Evolutionary conservation across 1,140 invertebrate species (phyloP), one percentile per base, ranked within the genome.

Genomic region (Polypedilum pembai): DNA sequence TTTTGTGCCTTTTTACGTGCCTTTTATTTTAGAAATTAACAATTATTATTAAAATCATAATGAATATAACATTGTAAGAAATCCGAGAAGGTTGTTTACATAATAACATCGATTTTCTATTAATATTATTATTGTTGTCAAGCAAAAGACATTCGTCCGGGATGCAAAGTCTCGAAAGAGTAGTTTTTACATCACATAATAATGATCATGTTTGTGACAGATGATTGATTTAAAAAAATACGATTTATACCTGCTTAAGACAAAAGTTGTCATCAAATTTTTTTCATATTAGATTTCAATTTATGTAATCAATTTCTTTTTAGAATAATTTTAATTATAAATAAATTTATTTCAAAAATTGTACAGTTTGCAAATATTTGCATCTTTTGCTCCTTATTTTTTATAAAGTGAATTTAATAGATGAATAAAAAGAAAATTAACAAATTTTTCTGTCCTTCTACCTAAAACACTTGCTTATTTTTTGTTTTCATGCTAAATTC

Each of bases 11-110:
- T 56, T 56, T 56, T 56, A 56, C 10, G 7, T 56, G 45, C 45
- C 45, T 56, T 12, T 56, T 56, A 15, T n/a, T 56, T 56, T 56
- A 56, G n/a, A n/a, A 56, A n/a, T n/a, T 56, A 56, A 56, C 45
- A 56, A 56, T 8, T n/a, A 33, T 33, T 33, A 33, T 33, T 33
- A 33, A 33, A 33, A 33, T 33, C 1, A 33, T 33, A 33, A 3
- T 33, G 24, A 1, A 33, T 33, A 33, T n/a, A n/a, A n/a, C 24
- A 33, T 33, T 33, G 24, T 33, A 33, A 33, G 24, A 5, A 33
- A 33, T 33, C 24, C n/a, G n/a, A n/a, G n/a, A n/a, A n/a, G n/a
- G n/a, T n/a, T n/a, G n/a, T n/a, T 33, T 33, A 33, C 24, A 3
- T 33, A 33, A 33, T 33, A 33, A 33, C n/a, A n/a, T n/a, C n/a